Percentiles rank a stretch among this genome's conserved stretches.
Conservation (phyloP, 2,888 invertebrate genomes). For the Agonum fuliginosum region DNA sequence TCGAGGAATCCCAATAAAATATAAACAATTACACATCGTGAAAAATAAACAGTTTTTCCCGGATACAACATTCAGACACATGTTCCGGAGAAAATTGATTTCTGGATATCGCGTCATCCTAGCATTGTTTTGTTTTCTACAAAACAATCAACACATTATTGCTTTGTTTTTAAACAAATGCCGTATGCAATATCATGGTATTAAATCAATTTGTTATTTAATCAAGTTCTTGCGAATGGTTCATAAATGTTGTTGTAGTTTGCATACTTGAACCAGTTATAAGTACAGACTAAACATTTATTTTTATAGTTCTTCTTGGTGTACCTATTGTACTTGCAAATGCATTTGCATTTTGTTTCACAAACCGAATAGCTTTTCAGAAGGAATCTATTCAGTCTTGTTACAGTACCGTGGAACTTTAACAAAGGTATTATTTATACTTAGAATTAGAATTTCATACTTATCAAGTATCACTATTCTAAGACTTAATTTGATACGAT, state of each 20-base stretch:
- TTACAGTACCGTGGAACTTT: not conserved
- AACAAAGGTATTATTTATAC: not conserved
- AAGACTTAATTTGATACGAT: too few relatives aligned
- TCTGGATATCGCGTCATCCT: conserved; percentile 3
- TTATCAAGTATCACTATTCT: not conserved
- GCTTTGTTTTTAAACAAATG: conserved; percentile 24
- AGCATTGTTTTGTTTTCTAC: conserved; percentile 30
- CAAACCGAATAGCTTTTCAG: not conserved
- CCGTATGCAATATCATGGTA: conserved; percentile 21
- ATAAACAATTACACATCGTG: conserved; percentile 30
- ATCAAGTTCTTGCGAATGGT: conserved; percentile 24
- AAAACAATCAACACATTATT: conserved; percentile 18
- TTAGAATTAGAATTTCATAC: not conserved
- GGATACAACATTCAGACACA: conserved; percentile 8
- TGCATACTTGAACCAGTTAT: conserved; percentile 24
- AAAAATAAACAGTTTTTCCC: conserved; percentile 10
- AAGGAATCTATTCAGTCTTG: not conserved
- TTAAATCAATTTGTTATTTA: conserved; percentile 43
- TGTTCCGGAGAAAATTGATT: conserved; percentile 17
- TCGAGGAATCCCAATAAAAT: conserved; percentile 44
- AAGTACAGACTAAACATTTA: conserved; percentile 32
- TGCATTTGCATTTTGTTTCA: conserved; percentile 2
- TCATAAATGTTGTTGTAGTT: conserved; percentile 31
- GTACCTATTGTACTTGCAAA: conserved; percentile 19
- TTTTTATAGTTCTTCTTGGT: not conserved